A percentile compares a stretch with the other conserved stretches of the same genome.
Evolutionary conservation across 1,140 invertebrate genomes (phyloP).

Genomic region (Tribolium madens): DNA sequence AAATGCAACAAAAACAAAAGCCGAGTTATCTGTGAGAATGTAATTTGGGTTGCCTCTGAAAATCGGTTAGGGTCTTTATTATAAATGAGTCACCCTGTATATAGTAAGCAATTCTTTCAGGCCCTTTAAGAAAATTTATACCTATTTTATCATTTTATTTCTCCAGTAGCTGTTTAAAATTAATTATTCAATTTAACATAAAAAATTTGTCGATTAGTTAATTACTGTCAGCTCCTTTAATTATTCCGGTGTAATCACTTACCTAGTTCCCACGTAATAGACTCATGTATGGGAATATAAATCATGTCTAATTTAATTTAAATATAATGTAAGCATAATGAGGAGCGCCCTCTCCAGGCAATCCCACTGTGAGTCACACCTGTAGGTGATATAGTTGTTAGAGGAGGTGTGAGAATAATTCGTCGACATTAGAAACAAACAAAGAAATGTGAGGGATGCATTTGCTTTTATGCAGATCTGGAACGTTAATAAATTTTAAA

Average conservation of each 20-base stretch:
- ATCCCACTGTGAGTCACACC: slow-evolving; percentile 61
- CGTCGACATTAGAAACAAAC: slow-evolving; percentile 21
- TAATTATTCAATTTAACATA: not conserved
- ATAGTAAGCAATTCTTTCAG: too few relatives aligned
- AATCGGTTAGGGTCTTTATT: too few relatives aligned
- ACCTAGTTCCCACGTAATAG: slow-evolving; percentile 41
- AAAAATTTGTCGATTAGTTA: slow-evolving; percentile 9
- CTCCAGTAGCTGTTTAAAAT: not conserved
- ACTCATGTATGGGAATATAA: slow-evolving; percentile 52
- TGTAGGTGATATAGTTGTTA: slow-evolving; percentile 62
- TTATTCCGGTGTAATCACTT: slow-evolving; percentile 22
- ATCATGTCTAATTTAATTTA: slow-evolving; percentile 61
- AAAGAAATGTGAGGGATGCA: slow-evolving; percentile 28
- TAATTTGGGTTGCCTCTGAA: too few relatives aligned
- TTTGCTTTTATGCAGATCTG: not conserved
- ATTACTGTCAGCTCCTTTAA: slow-evolving; percentile 1
- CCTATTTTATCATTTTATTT: too few relatives aligned
- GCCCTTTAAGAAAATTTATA: too few relatives aligned
- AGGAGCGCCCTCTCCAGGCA: slow-evolving; percentile 58
- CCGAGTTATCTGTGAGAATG: too few relatives aligned
- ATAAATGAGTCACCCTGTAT: too few relatives aligned
- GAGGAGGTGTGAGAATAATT: slow-evolving; percentile 57
- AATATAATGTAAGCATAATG: slow-evolving; percentile 62
- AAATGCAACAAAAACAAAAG: too few relatives aligned
- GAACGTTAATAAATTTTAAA: not conserved